Conservation (phyloP, 2,888 invertebrate species). For the Plebejus melissa region DNA sequence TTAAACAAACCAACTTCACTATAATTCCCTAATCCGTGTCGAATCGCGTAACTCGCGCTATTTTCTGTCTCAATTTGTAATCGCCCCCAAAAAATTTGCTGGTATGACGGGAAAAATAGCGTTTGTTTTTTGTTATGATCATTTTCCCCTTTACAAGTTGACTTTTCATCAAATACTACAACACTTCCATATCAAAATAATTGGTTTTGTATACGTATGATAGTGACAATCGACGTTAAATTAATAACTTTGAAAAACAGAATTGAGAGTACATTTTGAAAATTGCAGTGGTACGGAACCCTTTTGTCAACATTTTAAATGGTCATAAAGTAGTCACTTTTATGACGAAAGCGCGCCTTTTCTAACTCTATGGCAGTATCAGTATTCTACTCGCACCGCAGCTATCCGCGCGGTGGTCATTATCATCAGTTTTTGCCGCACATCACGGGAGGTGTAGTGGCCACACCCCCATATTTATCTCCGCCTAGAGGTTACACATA, state of each 20-base stretch:
- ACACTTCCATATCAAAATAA: neutral
- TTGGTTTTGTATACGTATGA: neutral
- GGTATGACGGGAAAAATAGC: neutral
- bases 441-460: conserved; percentile 39
- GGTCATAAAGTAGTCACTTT: no score
- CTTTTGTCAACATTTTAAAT: no score
- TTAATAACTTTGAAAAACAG: no score
- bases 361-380: conserved; percentile 47
- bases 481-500: neutral
- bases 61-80: neutral
- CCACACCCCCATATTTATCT: conserved; percentile 15
- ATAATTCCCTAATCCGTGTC: neutral
- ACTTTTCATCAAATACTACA: neutral
- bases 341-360: neutral
- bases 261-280: no score
- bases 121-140: neutral
- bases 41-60: neutral
- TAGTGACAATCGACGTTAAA: no score
- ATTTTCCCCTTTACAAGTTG: neutral
- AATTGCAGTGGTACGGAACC: no score
- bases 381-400: conserved; percentile 64
- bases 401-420: conserved; percentile 72
- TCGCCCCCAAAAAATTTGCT: neutral
- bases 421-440: conserved; percentile 75
- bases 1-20: neutral